These are phyloP conservation scores for Chaetops frenatus DNA, from an alignment of 2,113 vertebrate species.

Conservation along the genomic window DNA sequence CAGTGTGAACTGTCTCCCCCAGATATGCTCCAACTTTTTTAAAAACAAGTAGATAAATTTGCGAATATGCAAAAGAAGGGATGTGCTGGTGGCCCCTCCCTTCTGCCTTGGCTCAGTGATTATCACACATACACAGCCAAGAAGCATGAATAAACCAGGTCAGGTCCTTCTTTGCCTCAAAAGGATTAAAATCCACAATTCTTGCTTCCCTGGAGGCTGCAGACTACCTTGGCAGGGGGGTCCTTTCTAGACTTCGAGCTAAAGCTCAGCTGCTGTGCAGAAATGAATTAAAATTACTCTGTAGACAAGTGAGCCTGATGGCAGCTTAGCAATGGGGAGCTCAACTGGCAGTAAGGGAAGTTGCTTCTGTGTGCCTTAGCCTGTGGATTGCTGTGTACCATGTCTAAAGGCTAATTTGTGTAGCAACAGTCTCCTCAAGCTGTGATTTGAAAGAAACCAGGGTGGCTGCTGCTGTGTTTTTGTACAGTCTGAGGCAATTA, in stretches of 20 bases:
- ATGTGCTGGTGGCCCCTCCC: neutral
- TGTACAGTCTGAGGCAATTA: neutral
- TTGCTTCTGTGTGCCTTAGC: neutral
- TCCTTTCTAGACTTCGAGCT: neutral
- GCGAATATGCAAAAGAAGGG: neutral
- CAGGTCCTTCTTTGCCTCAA: neutral
- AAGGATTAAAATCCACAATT: conserved; percentile 4
- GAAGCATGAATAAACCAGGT: neutral
- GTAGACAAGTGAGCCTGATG: neutral
- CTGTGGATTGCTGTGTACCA: neutral
- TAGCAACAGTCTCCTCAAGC: neutral
- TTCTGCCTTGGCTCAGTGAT: neutral
- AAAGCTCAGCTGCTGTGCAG: neutral
- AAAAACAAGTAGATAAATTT: neutral
- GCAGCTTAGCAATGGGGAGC: neutral
- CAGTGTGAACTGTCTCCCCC: neutral
- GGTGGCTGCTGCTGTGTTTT: neutral
- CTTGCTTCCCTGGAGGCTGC: neutral
- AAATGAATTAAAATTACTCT: conserved; percentile 19
- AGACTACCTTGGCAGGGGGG: neutral
- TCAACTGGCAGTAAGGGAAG: neutral
- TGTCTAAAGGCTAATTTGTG: neutral
- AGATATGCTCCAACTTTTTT: neutral
- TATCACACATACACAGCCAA: neutral
- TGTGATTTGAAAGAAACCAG: neutral